Conservation (phyloP, 2,888 invertebrate genomes). For the Nesidiocoris tenuis region DNA sequence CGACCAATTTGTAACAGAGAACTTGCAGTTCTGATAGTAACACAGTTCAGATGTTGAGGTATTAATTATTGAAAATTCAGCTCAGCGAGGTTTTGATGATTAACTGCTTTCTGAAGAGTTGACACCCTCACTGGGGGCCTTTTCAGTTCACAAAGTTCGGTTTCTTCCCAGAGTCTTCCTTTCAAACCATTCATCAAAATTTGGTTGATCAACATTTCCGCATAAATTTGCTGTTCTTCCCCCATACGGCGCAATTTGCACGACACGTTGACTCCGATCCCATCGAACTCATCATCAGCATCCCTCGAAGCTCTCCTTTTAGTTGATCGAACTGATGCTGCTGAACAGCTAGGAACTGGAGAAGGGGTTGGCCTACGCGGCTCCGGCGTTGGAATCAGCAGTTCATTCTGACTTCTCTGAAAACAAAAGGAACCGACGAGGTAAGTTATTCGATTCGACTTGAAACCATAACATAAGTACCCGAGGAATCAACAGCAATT, state of each 20-base stretch:
- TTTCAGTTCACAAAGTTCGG: conserved; percentile 29
- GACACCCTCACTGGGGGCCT: too few relatives aligned
- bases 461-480: conserved; percentile 42
- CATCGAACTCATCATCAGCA: conserved; percentile 40
- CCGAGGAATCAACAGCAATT: conserved; percentile 41
- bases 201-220: conserved; percentile 43
- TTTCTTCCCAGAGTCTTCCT: conserved; percentile 41
- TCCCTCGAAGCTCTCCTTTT: conserved; percentile 41
- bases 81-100: too few relatives aligned
- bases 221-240: conserved; percentile 34
- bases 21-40: too few relatives aligned
- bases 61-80: too few relatives aligned
- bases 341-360: conserved; percentile 32
- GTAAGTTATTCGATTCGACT: conserved; percentile 43
- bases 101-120: too few relatives aligned
- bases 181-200: conserved; percentile 38
- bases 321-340: conserved; percentile 39
- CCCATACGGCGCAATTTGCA: conserved; percentile 40
- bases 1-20: too few relatives aligned
- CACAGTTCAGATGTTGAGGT: too few relatives aligned
- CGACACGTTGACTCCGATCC: conserved; percentile 39
- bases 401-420: conserved; percentile 43
- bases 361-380: conserved; percentile 33
- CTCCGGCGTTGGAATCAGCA: too few relatives aligned
- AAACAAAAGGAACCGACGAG: conserved; percentile 43